Base-by-base conservation (phyloP, 1,140 invertebrate genomes). In the Physella acuta region DNA sequence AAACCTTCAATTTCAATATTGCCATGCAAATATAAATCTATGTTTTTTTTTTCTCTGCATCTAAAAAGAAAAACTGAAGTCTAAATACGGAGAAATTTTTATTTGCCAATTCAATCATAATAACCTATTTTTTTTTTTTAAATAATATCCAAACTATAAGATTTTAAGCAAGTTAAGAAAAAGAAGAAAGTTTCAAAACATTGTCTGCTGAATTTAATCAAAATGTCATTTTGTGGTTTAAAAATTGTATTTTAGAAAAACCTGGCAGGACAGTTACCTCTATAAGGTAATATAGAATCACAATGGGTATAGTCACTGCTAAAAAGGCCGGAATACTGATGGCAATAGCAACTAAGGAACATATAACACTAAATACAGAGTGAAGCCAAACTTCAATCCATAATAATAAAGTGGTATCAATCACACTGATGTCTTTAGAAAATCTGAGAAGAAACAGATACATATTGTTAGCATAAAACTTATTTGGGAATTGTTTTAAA, bases 391-490 rank as follows among this genome's bases (percentile, higher is more conserved):
- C 30, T 26, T 62, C 60, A 14, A 62, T 62, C 36, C 34, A 62
- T 11, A 62, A 30, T 30, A 80, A 79, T 0, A 86, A 61, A 8
- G 74, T 71, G 16, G 66, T 78, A 64, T 86, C 85, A 26, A 85
- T 74, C 0, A 74, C 66, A 8, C 76, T 74, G 14, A 79, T 78
- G 74, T 92, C 91, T 77, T 87, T 88, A 17, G 84, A 86, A 78
- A 89, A 88, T 76, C 89, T 84, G 82, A 89, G 89, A 74, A 90
- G 81, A 14, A 56, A 44, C 39, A 44, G 20, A n/a, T n/a, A n/a
- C n/a, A n/a, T n/a, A n/a, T n/a, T n/a, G n/a, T n/a, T n/a, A n/a
- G n/a, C n/a, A n/a, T n/a, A n/a, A n/a, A n/a, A n/a, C n/a, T n/a
- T n/a, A n/a, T n/a, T n/a, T n/a, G n/a, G n/a, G n/a, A n/a, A n/a